Evolutionary conservation across 2,113 vertebrate genomes (phyloP).

Genomic region (Lagopus muta): DNA sequence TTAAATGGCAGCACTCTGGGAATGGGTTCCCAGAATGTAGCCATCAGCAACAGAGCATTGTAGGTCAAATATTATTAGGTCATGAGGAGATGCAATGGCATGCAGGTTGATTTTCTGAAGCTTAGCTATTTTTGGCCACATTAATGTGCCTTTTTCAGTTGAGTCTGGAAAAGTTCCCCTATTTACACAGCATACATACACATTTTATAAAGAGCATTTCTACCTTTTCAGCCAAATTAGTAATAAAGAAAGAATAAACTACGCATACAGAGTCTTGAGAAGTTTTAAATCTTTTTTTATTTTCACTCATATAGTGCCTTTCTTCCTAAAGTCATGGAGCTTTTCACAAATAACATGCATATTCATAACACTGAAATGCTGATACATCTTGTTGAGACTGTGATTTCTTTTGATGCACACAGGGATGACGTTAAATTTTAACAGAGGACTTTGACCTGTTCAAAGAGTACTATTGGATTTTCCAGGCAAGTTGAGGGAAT

Average conservation of each 20-base stretch:
- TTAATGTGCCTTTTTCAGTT: background rate
- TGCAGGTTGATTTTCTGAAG: background rate
- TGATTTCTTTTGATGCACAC: background rate
- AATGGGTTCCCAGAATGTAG: background rate
- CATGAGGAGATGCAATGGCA: background rate
- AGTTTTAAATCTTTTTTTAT: background rate
- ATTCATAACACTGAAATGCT: background rate
- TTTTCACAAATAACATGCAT: background rate
- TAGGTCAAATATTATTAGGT: background rate
- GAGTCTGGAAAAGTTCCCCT: background rate
- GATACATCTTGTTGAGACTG: background rate
- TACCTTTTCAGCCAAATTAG: background rate
- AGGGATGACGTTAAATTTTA: background rate
- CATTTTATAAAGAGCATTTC: background rate
- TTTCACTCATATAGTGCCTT: background rate
- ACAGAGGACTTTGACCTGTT: background rate
- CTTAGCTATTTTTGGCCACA: background rate
- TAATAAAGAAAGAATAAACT: background rate
- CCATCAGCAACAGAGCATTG: background rate
- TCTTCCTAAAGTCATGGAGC: background rate
- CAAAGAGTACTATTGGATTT: background rate
- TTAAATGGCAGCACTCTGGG: background rate
- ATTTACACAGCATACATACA: background rate
- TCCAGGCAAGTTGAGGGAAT: background rate
- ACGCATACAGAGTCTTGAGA: background rate